These are phyloP conservation scores for Pyrochroa serraticornis DNA, from an alignment of 2,888 invertebrate species.

Conservation along the genomic window DNA sequence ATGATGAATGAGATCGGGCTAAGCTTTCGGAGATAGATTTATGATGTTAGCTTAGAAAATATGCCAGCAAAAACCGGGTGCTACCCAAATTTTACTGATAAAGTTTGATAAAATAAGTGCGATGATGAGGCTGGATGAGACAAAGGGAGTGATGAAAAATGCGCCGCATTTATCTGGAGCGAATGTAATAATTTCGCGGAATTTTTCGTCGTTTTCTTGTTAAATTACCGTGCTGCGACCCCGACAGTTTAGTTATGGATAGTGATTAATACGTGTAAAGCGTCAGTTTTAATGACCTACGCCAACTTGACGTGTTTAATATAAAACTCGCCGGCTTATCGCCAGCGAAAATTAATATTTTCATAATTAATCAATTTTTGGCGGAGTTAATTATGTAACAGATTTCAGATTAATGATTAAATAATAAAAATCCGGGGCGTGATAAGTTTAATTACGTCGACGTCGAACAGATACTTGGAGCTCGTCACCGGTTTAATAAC, in stretches of 20 bases:
- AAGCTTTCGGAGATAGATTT: slow-evolving; percentile 29
- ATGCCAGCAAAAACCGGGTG: slow-evolving; percentile 27
- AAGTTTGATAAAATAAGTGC: slow-evolving; percentile 29
- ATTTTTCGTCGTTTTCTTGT: slow-evolving; percentile 3
- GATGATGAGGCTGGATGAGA: slow-evolving; percentile 23
- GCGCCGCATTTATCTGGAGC: slow-evolving; percentile 11
- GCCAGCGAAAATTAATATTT: slow-evolving; percentile 11
- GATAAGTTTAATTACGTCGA: slow-evolving; percentile 8
- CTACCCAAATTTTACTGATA: slow-evolving; percentile 30
- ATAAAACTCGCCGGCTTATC: background rate
- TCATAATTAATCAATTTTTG: slow-evolving; percentile 15
- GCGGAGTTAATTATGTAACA: slow-evolving; percentile 14
- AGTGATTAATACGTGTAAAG: background rate
- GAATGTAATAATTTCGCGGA: slow-evolving; percentile 10
- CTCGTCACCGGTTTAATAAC: slow-evolving; percentile 2
- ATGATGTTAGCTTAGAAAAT: slow-evolving; percentile 35
- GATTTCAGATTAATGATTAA: slow-evolving; percentile 7
- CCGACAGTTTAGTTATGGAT: slow-evolving; percentile 1
- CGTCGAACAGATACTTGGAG: background rate
- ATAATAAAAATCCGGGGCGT: slow-evolving; percentile 1
- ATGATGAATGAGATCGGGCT: slow-evolving; percentile 33
- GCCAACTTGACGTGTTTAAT: slow-evolving; percentile 5
- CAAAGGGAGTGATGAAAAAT: slow-evolving; percentile 24
- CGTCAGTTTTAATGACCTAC: slow-evolving; percentile 5
- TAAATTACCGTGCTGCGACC: slow-evolving; percentile 5